phyloP scores from a whole-genome alignment of 2,888 invertebrate genomes.

The Thera britannica region DNA sequence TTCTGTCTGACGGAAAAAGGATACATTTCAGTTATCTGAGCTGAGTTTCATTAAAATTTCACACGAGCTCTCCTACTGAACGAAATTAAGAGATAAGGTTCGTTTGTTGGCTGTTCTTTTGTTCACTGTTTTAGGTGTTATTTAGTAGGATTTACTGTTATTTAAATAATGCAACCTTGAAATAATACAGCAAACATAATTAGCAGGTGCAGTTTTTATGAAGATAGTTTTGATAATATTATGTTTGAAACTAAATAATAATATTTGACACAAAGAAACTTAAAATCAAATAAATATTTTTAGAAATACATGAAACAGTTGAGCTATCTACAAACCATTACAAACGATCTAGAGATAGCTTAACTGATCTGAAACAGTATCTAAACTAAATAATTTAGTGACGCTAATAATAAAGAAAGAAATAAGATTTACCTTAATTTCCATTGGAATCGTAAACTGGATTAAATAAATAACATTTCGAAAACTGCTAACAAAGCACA shows the following conservation, averaged over 20 bases:
- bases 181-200: background rate
- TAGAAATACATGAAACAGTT: no score
- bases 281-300: no score
- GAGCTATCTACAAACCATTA: no score
- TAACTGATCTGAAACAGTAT: no score
- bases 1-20: constrained; percentile 38
- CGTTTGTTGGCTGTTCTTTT: constrained; percentile 45
- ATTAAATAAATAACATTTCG: background rate
- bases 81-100: constrained; percentile 48
- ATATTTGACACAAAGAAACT: no score
- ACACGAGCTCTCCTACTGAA: constrained; percentile 43
- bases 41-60: constrained; percentile 46
- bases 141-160: constrained; percentile 35
- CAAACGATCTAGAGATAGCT: no score
- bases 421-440: background rate
- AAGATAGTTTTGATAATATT: no score
- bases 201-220: no score
- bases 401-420: background rate
- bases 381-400: no score
- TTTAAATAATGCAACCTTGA: constrained; percentile 14
- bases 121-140: constrained; percentile 44
- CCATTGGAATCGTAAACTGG: background rate
- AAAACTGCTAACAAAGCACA: constrained; percentile 18
- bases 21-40: constrained; percentile 48
- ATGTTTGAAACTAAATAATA: no score